Evolutionary conservation across 2,113 vertebrate genomes (phyloP).

Genomic region (Limanda limanda): DNA sequence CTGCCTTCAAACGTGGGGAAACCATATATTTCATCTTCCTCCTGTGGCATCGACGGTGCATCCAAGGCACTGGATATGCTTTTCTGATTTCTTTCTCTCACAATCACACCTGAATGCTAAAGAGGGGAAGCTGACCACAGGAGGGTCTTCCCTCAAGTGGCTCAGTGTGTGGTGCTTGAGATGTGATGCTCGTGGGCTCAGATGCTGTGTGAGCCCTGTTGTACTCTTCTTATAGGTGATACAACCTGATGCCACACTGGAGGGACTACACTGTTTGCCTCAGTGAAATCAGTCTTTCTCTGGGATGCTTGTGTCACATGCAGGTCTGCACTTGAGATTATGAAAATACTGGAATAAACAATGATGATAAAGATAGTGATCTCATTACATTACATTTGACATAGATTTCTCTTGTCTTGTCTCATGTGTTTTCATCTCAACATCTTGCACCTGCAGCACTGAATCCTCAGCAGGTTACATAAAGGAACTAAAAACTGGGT

Average conservation of each 20-base stretch:
- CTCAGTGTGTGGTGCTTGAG: background rate
- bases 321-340: too few relatives aligned
- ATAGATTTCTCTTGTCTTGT: background rate
- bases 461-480: slow-evolving; percentile 23
- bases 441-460: slow-evolving; percentile 17
- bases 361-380: background rate
- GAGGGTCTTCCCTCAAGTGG: slow-evolving; percentile 9
- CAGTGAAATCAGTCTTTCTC: too few relatives aligned
- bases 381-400: slow-evolving; percentile 13
- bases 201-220: too few relatives aligned
- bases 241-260: background rate
- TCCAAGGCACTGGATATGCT: too few relatives aligned
- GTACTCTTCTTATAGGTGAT: background rate
- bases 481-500: slow-evolving; percentile 5
- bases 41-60: background rate
- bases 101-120: slow-evolving; percentile 18
- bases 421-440: slow-evolving; percentile 5
- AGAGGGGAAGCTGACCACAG: slow-evolving; percentile 28
- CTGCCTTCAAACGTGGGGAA: slow-evolving; percentile 4
- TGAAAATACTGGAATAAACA: background rate
- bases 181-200: too few relatives aligned
- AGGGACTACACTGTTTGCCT: background rate
- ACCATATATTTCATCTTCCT: slow-evolving; percentile 27
- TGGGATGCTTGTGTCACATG: too few relatives aligned
- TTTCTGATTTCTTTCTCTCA: too few relatives aligned